These are phyloP conservation scores for Macquaria ambigua DNA, from an alignment of 2,113 vertebrate genomes.

Conservation along the genomic window DNA sequence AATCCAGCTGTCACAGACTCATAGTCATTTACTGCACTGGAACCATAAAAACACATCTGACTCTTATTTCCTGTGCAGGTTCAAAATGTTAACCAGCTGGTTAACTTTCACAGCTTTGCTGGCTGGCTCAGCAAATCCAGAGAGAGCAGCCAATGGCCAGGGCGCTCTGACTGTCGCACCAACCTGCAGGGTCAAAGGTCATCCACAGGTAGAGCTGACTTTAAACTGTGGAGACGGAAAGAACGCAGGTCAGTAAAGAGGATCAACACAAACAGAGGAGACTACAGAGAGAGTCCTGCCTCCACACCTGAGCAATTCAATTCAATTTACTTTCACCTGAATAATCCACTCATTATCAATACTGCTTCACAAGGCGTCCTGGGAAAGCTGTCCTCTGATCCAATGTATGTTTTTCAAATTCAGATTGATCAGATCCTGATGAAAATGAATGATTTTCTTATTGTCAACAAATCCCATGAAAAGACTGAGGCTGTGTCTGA, in stretches of 20 bases:
- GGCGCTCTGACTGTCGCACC: slow-evolving; percentile 22
- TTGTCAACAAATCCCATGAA: no score
- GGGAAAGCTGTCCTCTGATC: background rate
- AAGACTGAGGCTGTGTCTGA: no score
- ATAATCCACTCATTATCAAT: background rate
- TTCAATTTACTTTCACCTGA: background rate
- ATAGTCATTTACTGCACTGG: background rate
- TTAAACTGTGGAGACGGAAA: slow-evolving; percentile 69
- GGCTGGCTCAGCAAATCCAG: slow-evolving; percentile 1
- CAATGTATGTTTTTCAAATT: background rate
- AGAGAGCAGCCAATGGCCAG: background rate
- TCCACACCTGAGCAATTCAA: background rate
- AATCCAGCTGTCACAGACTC: background rate
- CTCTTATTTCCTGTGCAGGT: slow-evolving; percentile 44
- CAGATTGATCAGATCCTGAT: no score
- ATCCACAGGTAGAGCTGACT: slow-evolving; percentile 41
- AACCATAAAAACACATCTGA: slow-evolving; percentile 34
- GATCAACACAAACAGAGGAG: background rate
- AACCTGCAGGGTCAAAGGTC: slow-evolving; percentile 48
- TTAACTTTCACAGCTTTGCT: slow-evolving; percentile 46
- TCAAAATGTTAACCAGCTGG: slow-evolving; percentile 66
- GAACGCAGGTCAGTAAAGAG: slow-evolving; percentile 55
- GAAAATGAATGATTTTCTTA: no score
- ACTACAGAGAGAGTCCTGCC: background rate
- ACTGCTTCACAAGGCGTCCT: background rate